Conservation (phyloP, 92 coral and sea anemone genomes). For the Siderastrea siderea region DNA sequence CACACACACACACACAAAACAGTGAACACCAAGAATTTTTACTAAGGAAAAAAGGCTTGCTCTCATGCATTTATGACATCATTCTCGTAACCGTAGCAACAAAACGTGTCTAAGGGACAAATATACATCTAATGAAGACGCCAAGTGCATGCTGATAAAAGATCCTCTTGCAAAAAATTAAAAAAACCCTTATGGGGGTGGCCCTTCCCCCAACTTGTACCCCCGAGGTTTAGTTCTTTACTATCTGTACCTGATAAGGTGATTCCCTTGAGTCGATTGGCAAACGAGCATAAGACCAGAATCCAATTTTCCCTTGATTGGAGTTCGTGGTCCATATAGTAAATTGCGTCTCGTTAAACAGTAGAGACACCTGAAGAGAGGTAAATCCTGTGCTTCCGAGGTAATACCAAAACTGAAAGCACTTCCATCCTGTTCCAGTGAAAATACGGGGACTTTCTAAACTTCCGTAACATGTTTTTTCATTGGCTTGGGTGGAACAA, state of each 20-base stretch:
- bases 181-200: background rate
- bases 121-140: too few relatives aligned
- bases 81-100: too few relatives aligned
- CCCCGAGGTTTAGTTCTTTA: background rate
- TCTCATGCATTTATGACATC: too few relatives aligned
- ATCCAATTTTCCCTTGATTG: background rate
- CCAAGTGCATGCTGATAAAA: too few relatives aligned
- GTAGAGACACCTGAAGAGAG: constrained; percentile 27
- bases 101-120: too few relatives aligned
- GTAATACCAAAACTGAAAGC: constrained; percentile 68
- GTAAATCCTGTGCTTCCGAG: background rate
- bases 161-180: too few relatives aligned
- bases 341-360: background rate
- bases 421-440: constrained; percentile 21
- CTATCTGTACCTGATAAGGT: constrained; percentile 11
- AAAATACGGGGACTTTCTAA: constrained; percentile 43
- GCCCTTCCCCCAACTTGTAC: background rate
- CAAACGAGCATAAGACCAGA: constrained; percentile 47
- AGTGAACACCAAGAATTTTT: too few relatives aligned
- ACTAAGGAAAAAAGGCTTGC: too few relatives aligned
- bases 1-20: too few relatives aligned
- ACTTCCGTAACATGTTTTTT: constrained; percentile 6
- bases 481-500: background rate
- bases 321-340: constrained; percentile 22
- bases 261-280: background rate